Percentiles rank a stretch among this genome's conserved stretches.
Conservation (phyloP, 1,140 invertebrate species). For the Zaprionus camerounensis region DNA sequence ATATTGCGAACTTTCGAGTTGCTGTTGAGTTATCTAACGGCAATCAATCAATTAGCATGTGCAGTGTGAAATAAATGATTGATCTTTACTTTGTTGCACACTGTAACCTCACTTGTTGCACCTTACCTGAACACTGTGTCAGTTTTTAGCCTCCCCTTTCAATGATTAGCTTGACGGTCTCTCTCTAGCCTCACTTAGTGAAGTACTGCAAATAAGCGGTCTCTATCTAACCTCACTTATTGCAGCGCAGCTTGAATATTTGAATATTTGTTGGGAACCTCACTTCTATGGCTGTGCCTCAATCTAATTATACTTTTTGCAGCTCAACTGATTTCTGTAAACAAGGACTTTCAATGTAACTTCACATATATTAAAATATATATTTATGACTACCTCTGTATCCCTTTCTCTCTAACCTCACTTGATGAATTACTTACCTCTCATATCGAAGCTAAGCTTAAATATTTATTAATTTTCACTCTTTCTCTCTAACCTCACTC, state of each 20-base stretch:
- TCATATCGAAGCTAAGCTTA: no score
- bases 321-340: no score
- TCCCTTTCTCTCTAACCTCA: no score
- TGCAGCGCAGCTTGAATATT: no score
- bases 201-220: background rate
- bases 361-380: no score
- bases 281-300: background rate
- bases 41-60: conserved; percentile 1
- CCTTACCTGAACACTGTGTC: no score
- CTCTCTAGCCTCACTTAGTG: background rate
- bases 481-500: no score
- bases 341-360: no score
- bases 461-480: no score
- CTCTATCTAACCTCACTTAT: background rate
- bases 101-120: background rate
- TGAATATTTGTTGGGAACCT: background rate
- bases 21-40: background rate
- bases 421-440: background rate
- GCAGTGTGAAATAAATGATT: background rate
- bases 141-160: no score
- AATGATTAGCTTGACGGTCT: background rate
- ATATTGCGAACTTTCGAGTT: background rate
- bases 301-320: background rate
- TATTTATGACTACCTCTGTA: no score
- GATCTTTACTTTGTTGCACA: background rate